Evolutionary conservation across 2,113 vertebrate species (phyloP), one percentile per base, ranked within the genome.

Genomic region (Chlorocebus sabaeus): DNA sequence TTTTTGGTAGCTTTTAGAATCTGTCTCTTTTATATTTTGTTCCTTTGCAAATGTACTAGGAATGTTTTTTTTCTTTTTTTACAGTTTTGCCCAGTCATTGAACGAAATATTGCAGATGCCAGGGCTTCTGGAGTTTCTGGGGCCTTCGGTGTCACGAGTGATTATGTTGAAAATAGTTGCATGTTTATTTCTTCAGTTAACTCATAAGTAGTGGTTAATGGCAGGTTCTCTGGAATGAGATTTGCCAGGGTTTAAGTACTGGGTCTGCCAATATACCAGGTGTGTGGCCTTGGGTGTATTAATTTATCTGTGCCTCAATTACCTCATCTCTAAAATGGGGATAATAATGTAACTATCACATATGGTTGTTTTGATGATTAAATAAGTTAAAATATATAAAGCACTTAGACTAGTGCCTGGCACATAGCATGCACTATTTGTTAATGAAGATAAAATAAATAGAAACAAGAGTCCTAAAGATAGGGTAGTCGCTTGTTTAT

Each of bases 11-110:
- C 79, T 90, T 93, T 88, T 72, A 20, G 40, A 73, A 64, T 59
- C 93, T 52, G 10, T 85, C n/a, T 73, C 84, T 89, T 35, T 87
- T 45, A 76, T 95, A 38, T 90, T 96, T 72, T 92, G 70, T 80
- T 87, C 27, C 57, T 96, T 89, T 80, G 80, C 67, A 96, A 80
- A 88, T 83, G 20, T 38, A 35, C 30, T 72, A 64, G 20, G 40
- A 61, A 14, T 50, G 13, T 38, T 64, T 67, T 55, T 80, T 87
- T 78, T 78, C 22, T 45, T 57, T 82, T 82, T 17, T 83, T 27
- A 8, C 1, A 55, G 68, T 76, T 93, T 94, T 78, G 8, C 35
- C 32, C 22, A 59, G 13, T 72, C 23, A n/a, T 25, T 90, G 32
- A 90, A 78, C 35, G 78, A 86, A 79, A 68, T 59, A 73, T 81